phyloP scores from a whole-genome alignment of 2,888 invertebrate genomes.

The Hyles lineata region DNA sequence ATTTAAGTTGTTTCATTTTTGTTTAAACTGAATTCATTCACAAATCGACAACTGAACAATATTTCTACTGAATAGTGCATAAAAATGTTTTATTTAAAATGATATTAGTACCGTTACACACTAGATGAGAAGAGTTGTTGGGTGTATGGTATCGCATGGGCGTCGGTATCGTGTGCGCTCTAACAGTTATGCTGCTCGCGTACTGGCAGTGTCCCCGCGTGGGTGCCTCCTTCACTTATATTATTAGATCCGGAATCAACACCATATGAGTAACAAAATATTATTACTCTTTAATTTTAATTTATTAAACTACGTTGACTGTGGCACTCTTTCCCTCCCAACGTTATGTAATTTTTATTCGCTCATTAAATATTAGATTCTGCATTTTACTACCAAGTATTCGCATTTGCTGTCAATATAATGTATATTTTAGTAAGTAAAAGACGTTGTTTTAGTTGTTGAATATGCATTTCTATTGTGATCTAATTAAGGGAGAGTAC shows the following conservation, averaged over 20 bases:
- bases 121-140: not conserved
- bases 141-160: not conserved
- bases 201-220: slow-evolving; percentile 47
- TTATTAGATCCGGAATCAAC: slow-evolving; percentile 65
- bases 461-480: too few species aligned
- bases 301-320: not conserved
- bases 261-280: slow-evolving; percentile 49
- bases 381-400: too few species aligned
- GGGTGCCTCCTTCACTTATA: slow-evolving; percentile 52
- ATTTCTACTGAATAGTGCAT: too few species aligned
- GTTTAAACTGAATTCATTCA: too few species aligned
- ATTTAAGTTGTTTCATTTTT: too few species aligned
- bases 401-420: too few species aligned
- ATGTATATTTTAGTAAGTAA: too few species aligned
- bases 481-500: too few species aligned
- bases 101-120: not conserved
- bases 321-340: not conserved
- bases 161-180: slow-evolving; percentile 5
- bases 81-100: not conserved
- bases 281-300: slow-evolving; percentile 32
- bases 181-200: slow-evolving; percentile 55
- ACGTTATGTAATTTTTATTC: not conserved
- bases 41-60: too few species aligned
- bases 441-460: too few species aligned
- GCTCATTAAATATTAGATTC: too few species aligned